These are phyloP conservation scores for Xanthia togata DNA, from an alignment of 2,888 invertebrate species.

Conservation along the genomic window DNA sequence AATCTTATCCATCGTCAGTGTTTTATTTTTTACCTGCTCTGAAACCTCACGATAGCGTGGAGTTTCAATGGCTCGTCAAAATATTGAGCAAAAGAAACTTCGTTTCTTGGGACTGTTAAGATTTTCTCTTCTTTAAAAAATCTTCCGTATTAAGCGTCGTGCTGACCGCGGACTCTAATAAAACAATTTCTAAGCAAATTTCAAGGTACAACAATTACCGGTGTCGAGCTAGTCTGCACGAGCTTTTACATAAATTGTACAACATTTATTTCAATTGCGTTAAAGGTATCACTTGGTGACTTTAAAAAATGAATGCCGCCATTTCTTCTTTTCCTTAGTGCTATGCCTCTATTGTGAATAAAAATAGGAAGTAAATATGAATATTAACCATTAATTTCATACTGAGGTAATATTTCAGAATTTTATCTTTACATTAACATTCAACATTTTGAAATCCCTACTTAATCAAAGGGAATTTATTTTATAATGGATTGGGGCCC, in stretches of 20 bases:
- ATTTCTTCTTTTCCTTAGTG: background rate
- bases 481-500: constrained; percentile 35
- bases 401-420: constrained; percentile 54
- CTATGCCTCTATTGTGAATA: constrained; percentile 5
- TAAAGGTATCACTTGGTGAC: background rate
- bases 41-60: background rate
- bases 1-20: background rate
- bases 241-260: background rate
- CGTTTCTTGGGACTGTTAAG: background rate
- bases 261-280: background rate
- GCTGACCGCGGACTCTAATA: too few species aligned
- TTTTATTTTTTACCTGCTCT: background rate
- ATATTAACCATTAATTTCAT: constrained; percentile 24
- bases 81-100: background rate
- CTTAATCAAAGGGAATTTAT: constrained; percentile 16
- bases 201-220: too few species aligned
- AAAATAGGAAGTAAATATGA: constrained; percentile 23
- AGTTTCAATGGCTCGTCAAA: background rate
- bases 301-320: background rate
- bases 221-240: too few species aligned
- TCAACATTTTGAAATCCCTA: constrained; percentile 40
- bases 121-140: background rate
- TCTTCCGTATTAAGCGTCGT: background rate
- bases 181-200: too few species aligned
- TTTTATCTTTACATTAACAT: constrained; percentile 24